Conservation (phyloP, 1,140 invertebrate species). For the Drosophila ficusphila region DNA sequence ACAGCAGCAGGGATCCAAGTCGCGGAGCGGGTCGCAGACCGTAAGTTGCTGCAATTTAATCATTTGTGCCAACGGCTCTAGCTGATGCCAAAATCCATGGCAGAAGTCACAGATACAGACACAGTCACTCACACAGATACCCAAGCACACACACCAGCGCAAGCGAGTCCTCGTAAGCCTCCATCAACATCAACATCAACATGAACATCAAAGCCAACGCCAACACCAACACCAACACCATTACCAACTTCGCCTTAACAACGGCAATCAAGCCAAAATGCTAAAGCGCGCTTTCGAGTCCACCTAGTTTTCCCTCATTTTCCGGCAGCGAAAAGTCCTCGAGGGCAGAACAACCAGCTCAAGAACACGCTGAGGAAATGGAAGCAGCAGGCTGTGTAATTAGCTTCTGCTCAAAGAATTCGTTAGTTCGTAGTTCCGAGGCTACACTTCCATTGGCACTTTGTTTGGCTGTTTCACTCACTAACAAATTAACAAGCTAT, state of each 20-base stretch:
- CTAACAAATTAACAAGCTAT: not conserved
- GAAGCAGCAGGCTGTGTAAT: constrained; percentile 17
- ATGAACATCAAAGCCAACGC: constrained; percentile 2
- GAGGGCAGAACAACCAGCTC: not conserved
- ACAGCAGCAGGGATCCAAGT: constrained; percentile 33
- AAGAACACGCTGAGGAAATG: not conserved
- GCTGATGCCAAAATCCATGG: constrained; percentile 42
- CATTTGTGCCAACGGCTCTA: constrained; percentile 36
- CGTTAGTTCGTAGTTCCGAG: constrained; percentile 9
- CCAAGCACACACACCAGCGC: constrained; percentile 12
- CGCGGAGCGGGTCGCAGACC: constrained; percentile 70
- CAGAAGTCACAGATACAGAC: constrained; percentile 24
- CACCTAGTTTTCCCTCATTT: constrained; percentile 9
- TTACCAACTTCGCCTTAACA: constrained; percentile 21
- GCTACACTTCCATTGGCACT: constrained; percentile 7
- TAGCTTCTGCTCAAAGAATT: constrained; percentile 18
- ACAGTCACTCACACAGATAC: constrained; percentile 16
- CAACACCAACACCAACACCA: constrained; percentile 15
- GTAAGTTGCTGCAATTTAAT: constrained; percentile 74
- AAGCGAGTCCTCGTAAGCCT: constrained; percentile 33
- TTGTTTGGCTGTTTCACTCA: not conserved
- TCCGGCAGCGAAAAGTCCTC: constrained; percentile 4
- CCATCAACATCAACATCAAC: constrained; percentile 30
- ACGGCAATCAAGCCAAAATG: constrained; percentile 26
- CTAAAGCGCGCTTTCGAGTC: constrained; percentile 36